Percentiles rank a stretch among this genome's conserved stretches.
phyloP scores from a whole-genome alignment of 2,113 vertebrate species.

The Pollimyrus isidori region DNA sequence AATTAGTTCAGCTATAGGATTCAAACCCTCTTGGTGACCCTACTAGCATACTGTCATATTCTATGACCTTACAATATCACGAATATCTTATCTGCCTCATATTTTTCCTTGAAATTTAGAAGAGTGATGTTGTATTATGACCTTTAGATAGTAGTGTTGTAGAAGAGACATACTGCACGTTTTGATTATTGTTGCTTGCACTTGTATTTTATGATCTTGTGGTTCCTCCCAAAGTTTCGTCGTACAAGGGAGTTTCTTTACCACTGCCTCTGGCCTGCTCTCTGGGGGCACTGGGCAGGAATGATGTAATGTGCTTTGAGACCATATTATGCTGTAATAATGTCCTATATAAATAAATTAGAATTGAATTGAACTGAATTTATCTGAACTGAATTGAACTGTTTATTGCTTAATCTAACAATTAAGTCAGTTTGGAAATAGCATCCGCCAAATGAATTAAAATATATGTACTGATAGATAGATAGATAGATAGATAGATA shows the following conservation, averaged over 20 bases:
- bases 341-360: neutral
- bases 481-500: neutral
- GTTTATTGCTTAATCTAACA: neutral
- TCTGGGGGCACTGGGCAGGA: neutral
- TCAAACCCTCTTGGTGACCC: neutral
- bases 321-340: neutral
- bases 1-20: neutral
- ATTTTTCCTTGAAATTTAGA: neutral
- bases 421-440: neutral
- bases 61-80: neutral
- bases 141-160: neutral
- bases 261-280: neutral
- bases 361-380: neutral
- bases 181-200: neutral
- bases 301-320: neutral
- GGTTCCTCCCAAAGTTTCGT: neutral
- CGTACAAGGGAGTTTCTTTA: neutral
- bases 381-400: neutral
- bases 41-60: neutral
- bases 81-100: neutral
- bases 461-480: neutral
- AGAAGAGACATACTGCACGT: neutral
- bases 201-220: neutral
- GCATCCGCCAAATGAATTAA: neutral
- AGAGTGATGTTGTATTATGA: neutral